Percentiles rank a stretch among this genome's conserved stretches.
Evolutionary conservation across 2,113 vertebrate genomes (phyloP).

Genomic region (Danionella cerebrum): DNA sequence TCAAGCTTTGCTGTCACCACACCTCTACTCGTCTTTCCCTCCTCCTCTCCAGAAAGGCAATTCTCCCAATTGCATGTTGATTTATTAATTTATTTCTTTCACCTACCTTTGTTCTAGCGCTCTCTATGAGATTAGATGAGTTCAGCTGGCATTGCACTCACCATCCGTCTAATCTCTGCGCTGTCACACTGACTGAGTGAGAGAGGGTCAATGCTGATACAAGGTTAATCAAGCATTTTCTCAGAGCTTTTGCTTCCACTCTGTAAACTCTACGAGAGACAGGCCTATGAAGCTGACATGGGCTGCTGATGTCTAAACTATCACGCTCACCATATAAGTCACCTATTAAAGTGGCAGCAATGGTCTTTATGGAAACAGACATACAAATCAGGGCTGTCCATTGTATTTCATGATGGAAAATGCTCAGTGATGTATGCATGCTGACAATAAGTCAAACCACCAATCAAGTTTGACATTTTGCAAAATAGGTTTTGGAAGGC

Average conservation of each 20-base stretch:
- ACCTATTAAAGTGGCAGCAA: background rate
- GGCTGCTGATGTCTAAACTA: background rate
- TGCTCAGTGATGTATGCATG: background rate
- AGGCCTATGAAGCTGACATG: background rate
- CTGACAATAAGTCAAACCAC: slow-evolving; percentile 3
- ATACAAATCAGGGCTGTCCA: background rate
- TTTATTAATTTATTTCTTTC: slow-evolving; percentile 29
- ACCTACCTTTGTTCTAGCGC: slow-evolving; percentile 17
- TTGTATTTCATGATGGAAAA: background rate
- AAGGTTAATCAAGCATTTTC: slow-evolving; percentile 35
- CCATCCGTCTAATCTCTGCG: slow-evolving; percentile 12
- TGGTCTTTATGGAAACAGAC: background rate
- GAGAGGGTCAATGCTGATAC: slow-evolving; percentile 2
- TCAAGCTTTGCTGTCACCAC: background rate
- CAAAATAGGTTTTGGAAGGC: background rate
- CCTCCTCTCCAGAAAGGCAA: background rate
- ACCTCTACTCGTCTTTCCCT: background rate
- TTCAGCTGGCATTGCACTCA: slow-evolving; percentile 1
- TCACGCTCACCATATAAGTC: background rate
- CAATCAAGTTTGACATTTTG: background rate
- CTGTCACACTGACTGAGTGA: slow-evolving; percentile 6
- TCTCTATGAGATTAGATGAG: slow-evolving; percentile 25
- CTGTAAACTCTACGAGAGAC: background rate
- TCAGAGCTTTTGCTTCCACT: slow-evolving; percentile 6
- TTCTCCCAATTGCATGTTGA: slow-evolving; percentile 29